Evolutionary conservation across 2,888 invertebrate species (phyloP), one percentile per base, ranked within the genome.

Genomic region (Ramazzottius varieornatus): DNA sequence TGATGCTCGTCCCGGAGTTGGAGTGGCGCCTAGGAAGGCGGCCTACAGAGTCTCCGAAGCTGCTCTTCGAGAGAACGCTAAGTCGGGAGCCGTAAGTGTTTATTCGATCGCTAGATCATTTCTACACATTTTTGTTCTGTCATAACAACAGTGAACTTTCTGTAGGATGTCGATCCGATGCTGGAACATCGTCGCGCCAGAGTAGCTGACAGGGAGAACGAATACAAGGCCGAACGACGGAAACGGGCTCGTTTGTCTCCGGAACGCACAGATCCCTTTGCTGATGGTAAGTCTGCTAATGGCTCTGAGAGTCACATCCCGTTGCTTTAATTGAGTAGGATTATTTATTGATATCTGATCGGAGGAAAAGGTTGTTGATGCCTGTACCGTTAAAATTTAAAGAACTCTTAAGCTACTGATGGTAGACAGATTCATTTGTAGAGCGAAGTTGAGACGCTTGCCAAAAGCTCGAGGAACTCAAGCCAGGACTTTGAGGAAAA

Each of bases 161-260:
- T 54, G 54, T n/a, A 90, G 76, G 90, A 91, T 74, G 86, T 86
- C 78, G 92, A 94, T 78, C 92, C 92, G 24, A 87, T 94, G 81
- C 92, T 89, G 64, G 90, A 91, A 70, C 83, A 89, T 71, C 82
- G 91, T 68, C 81, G 87, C 66, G 87, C 89, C 63, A 92, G 90
- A 24, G 90, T 96, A 74, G 88, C 89, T 0, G 94, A 96, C 72
- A 82, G 92, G 70, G 94, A 96, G 79, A 92, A 94, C 83, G 94
- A 96, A 75, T 98, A 98, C 74, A 82, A 89, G 66, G 86, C 86
- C 72, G 86, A 87, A 71, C 82, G 90, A 70, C 82, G 90, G 67
- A 81, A 86, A 76, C 85, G 88, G 71, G 72, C 86, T 68, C 54
- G 29, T 4, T 92, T 98, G 73, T 98, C 98, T 1, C 98, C 98